Base-by-base conservation (phyloP, 2,113 vertebrate genomes). In the Albula goreensis region DNA sequence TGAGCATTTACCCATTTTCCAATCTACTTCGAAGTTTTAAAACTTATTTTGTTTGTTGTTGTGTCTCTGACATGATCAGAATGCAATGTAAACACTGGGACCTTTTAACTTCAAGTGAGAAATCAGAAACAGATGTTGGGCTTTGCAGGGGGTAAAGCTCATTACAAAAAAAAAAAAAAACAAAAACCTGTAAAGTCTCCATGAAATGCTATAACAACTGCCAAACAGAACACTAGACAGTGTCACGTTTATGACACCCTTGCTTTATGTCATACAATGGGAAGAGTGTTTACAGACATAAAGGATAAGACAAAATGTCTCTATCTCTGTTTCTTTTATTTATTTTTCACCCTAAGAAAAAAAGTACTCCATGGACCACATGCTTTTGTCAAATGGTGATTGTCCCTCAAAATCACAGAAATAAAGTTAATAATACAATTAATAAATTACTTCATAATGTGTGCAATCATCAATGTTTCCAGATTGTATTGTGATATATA, bases 61-160 rank as follows among this genome's bases (percentile, higher is more conserved):
- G 90, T 92, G 93, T 91, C 86, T 87, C 86, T 89, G 92, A 93
- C 91, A 92, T 90, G 88, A 85, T 80, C 83, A 86, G 86, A 87
- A 25, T 50, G 83, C 84, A 90, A 90, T 89, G 89, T 91, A 94
- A 94, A 94, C 93, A 94, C 89, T 85, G 85, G 87, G 92, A 90
- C 90, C 86, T 87, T 88, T 52, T 78, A 87, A 92, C 89, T 90
- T 89, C 83, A 87, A 85, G 82, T 13, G 78, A 8, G 70, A 89
- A 60, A 95, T 94, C 91, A 89, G 87, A 94, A 94, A 91, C 93
- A 95, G 92, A 92, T 94, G 93, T 56, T 83, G 50, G 80, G 52
- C 60, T 90, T 89, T 80, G 81, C 56, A 66, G 86, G 89, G 87
- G 91, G 86, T 82, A 86, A 89, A 87, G 53, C 78, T n/a, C 84